Base-by-base conservation (phyloP, 2,797 vertebrate species). In the Danio albolineatus region DNA sequence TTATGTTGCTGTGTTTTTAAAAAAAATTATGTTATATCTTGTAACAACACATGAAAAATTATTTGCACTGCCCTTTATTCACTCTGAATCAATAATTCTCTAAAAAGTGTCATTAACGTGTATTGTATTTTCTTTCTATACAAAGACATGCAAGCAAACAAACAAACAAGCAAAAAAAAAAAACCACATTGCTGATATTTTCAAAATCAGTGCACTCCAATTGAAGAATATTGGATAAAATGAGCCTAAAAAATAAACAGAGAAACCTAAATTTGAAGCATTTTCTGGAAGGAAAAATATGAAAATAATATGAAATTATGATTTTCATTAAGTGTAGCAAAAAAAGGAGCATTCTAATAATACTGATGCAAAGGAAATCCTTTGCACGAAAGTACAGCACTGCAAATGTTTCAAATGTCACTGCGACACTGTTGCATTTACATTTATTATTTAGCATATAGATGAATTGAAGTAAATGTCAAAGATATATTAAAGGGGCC, bases 401-500 rank as follows among this genome's bases (percentile, higher is more conserved):
- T 53, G 28, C 28, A 38, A 28, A 36, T 39, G 14, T 12, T 53
- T 17, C 16, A 53, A 70, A 70, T 70, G 48, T 69, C 66, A 69
- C 28, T 39, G 66, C 13, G n/a, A 28, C 41, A 13, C 60, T 10
- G 60, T 3, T 41, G 10, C 13, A 49, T 49, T 70, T 38, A 17
- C 28, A 53, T 70, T n/a, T 70, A 39, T 70, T 53, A 53, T 69
- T 39, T 51, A 53, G 28, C 5, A 39, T 69, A 36, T 17, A 70
- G n/a, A 65, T 65, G 39, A 12, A 10, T 10, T 44, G 7, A 44
- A 65, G 36, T 79, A 41, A 60, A 57, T 70, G 59, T 75, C 78
- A 82, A 71, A 69, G 75, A 46, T 38, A 65, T 65, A 54, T 17
- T 53, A 51, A 17, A 46, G 10, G 2, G 7, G 10, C 10, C 44